Conservation (phyloP, 2,113 vertebrate species). For the Passer domesticus region DNA sequence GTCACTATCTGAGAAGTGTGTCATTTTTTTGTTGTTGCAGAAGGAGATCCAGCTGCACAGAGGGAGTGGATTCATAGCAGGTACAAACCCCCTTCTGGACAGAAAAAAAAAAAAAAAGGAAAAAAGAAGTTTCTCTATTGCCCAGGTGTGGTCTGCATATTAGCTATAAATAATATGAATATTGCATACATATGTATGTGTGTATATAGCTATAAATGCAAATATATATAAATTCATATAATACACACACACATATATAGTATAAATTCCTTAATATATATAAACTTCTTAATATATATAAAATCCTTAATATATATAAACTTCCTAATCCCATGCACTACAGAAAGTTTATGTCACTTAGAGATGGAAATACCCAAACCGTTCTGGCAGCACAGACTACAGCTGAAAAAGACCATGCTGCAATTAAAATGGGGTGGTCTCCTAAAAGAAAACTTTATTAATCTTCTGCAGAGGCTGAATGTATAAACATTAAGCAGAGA, state of each 20-base stretch:
- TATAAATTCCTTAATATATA: not conserved
- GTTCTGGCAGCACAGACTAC: not conserved
- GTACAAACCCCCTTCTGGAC: not conserved
- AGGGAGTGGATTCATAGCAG: not conserved
- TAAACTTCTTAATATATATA: not conserved
- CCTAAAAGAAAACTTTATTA: not conserved
- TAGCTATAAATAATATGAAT: not conserved
- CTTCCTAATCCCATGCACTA: not conserved
- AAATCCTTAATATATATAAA: not conserved
- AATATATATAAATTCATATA: not conserved
- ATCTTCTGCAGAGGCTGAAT: not conserved
- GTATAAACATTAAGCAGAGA: slow-evolving; percentile 1
- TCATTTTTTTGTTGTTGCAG: not conserved
- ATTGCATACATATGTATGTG: not conserved
- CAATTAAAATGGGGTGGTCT: not conserved
- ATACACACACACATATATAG: not conserved
- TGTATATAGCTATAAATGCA: not conserved
- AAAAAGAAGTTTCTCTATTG: not conserved
- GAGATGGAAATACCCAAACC: not conserved
- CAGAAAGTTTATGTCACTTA: not conserved
- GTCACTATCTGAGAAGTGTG: not conserved
- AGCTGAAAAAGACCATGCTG: not conserved
- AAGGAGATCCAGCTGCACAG: not conserved
- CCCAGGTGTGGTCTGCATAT: not conserved
- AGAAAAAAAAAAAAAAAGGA: not conserved